phyloP scores from a whole-genome alignment of 35 echinoderm and acorn worm species.

The Patiria miniata region DNA sequence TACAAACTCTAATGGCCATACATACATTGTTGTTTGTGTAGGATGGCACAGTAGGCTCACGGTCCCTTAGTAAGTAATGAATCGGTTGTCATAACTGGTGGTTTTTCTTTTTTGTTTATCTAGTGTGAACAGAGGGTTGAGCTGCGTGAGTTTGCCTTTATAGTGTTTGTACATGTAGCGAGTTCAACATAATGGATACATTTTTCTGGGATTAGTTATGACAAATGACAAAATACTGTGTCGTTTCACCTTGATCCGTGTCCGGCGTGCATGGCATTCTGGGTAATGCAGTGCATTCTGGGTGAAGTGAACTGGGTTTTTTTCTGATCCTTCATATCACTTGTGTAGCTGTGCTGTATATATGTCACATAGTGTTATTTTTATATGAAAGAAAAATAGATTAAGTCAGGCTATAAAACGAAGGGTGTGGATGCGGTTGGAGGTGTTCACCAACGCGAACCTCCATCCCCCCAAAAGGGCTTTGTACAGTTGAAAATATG shows the following conservation, averaged over 20 bases:
- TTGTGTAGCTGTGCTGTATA: conserved; percentile 25
- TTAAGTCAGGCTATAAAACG: not conserved
- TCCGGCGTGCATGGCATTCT: conserved; percentile 8
- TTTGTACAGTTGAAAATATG: conserved; percentile 16
- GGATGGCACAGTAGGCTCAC: too few relatives aligned
- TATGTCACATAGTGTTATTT: conserved; percentile 32
- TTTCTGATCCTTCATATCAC: not conserved
- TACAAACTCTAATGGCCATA: not conserved
- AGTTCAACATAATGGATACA: not conserved
- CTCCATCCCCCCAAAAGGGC: not conserved
- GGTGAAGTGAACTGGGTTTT: conserved; percentile 6
- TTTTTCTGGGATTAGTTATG: not conserved
- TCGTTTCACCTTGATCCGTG: conserved; percentile 14
- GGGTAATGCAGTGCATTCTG: conserved; percentile 6
- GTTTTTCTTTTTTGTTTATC: not conserved
- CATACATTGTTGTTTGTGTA: too few relatives aligned
- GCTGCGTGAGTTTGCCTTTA: conserved; percentile 16
- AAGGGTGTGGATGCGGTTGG: conserved; percentile 1
- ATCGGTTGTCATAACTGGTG: not conserved
- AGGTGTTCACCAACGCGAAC: not conserved
- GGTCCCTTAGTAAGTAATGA: too few relatives aligned
- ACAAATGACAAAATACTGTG: not conserved
- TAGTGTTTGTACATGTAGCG: conserved; percentile 27
- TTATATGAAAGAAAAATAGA: conserved; percentile 24
- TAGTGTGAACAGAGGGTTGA: not conserved